Evolutionary conservation across 1,140 invertebrate species (phyloP).

Genomic region (Triops longicaudatus): DNA sequence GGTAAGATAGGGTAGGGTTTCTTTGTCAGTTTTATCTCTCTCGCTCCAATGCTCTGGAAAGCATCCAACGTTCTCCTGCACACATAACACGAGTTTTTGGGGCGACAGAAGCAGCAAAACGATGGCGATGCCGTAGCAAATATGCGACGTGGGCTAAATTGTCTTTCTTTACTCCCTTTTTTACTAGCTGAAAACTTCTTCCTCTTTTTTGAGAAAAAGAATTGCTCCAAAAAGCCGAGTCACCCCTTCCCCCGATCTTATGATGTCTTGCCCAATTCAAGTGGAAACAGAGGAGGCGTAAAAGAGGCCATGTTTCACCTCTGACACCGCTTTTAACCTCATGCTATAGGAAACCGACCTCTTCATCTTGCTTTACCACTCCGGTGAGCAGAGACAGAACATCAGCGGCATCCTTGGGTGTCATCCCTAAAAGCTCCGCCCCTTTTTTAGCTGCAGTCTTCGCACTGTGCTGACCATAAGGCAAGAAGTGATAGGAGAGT

Average conservation of each 20-base stretch:
- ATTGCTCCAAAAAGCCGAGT: too few species aligned
- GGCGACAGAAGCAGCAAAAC: not conserved
- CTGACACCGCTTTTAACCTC: slow-evolving; percentile 14
- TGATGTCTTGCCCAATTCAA: slow-evolving; percentile 6
- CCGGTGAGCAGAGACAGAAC: not conserved
- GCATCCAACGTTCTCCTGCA: not conserved
- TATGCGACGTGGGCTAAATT: slow-evolving; percentile 15
- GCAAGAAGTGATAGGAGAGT: too few species aligned
- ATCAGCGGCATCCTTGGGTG: not conserved
- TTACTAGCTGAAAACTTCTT: not conserved
- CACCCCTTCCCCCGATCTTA: not conserved
- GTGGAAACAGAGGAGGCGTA: not conserved
- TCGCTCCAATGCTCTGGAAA: not conserved
- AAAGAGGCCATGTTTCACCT: slow-evolving; percentile 7
- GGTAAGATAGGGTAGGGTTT: not conserved
- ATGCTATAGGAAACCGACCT: slow-evolving; percentile 1
- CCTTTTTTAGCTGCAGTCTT: too few species aligned
- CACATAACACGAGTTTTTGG: not conserved
- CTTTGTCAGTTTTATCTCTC: not conserved
- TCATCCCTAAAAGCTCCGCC: too few species aligned
- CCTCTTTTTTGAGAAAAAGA: not conserved
- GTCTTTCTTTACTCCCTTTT: not conserved
- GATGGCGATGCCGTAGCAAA: slow-evolving; percentile 3
- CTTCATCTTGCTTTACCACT: slow-evolving; percentile 12
- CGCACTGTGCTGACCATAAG: too few species aligned